Evolutionary conservation across 2,888 invertebrate species (phyloP).

Genomic region (Sphaerophoria taeniata): DNA sequence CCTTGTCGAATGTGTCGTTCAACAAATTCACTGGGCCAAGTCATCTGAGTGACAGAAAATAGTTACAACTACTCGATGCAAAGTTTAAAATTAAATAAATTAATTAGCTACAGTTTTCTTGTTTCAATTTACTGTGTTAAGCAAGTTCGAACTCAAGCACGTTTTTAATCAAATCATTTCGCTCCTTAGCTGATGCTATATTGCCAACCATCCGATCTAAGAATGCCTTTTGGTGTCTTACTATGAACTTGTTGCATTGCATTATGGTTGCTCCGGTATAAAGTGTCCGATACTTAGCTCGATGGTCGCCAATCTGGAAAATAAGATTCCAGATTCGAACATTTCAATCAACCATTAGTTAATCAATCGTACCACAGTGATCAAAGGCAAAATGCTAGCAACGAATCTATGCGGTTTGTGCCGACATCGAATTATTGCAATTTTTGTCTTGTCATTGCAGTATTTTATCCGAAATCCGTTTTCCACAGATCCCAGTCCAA

Average conservation of each 20-base stretch:
- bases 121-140: neutral
- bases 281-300: conserved; percentile 86
- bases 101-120: neutral
- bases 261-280: conserved; percentile 91
- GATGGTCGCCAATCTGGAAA: conserved; percentile 84
- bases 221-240: conserved; percentile 87
- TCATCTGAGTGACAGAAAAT: conserved; percentile 23
- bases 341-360: no score
- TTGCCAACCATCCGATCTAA: conserved; percentile 86
- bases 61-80: no score
- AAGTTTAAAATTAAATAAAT: no score
- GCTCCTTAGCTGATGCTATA: conserved; percentile 86
- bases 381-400: conserved; percentile 87
- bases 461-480: conserved; percentile 91
- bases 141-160: conserved; percentile 80
- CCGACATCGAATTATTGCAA: conserved; percentile 88
- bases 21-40: conserved; percentile 31
- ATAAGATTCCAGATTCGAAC: neutral
- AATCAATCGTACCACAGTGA: conserved; percentile 83
- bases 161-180: conserved; percentile 83
- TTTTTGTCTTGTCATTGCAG: conserved; percentile 89
- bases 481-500: conserved; percentile 88
- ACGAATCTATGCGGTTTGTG: conserved; percentile 91
- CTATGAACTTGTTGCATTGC: conserved; percentile 90
- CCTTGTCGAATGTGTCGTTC: conserved; percentile 56